These are phyloP conservation scores for Drosophila suzukii DNA, from an alignment of 1,140 invertebrate genomes.

Conservation along the genomic window DNA sequence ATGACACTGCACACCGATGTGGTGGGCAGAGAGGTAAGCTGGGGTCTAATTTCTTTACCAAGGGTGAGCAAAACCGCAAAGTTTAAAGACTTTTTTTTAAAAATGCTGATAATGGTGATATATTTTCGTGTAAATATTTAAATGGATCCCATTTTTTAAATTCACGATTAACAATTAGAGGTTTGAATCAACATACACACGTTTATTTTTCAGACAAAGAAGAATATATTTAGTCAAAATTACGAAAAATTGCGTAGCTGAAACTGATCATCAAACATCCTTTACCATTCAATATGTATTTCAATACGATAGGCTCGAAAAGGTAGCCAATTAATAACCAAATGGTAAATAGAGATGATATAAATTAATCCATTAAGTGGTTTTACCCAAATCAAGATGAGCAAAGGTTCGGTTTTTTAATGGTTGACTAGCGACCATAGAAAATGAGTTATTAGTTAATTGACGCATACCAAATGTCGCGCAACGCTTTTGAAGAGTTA, in stretches of 20 bases:
- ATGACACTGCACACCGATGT: slow-evolving; percentile 44
- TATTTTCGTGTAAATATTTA: too few species aligned
- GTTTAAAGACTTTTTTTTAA: too few species aligned
- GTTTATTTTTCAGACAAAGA: too few species aligned
- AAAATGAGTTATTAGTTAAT: slow-evolving; percentile 23
- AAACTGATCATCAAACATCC: neutral
- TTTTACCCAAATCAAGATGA: slow-evolving; percentile 1
- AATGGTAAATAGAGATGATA: neutral
- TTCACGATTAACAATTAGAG: too few species aligned
- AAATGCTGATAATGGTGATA: too few species aligned
- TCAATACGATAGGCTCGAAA: neutral
- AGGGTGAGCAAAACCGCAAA: too few species aligned
- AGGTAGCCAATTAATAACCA: neutral
- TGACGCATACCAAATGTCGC: slow-evolving; percentile 11
- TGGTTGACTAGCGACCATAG: neutral
- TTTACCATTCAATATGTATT: neutral
- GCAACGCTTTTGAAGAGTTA: slow-evolving; percentile 23
- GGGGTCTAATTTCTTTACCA: neutral
- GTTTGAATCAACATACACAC: too few species aligned
- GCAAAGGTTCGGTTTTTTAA: neutral
- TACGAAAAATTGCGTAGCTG: too few species aligned
- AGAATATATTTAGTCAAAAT: too few species aligned
- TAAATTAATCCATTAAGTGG: neutral
- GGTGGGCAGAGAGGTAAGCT: slow-evolving; percentile 52
- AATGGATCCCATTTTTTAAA: too few species aligned